Conservation (phyloP, 2,888 invertebrate species). For the Lathronympha strigana region DNA sequence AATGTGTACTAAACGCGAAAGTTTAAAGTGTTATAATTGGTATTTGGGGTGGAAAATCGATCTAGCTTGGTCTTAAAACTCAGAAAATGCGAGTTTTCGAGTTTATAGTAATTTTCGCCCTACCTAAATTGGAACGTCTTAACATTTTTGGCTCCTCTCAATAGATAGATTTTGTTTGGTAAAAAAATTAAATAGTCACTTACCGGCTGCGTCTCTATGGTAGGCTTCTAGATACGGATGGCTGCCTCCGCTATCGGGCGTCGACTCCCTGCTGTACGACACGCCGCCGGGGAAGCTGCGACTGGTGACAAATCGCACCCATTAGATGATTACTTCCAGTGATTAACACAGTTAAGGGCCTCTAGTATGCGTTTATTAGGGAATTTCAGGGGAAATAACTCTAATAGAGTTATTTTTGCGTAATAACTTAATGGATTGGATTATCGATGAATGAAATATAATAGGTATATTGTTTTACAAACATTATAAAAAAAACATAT, state of each 20-base stretch:
- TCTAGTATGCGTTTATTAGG: constrained; percentile 13
- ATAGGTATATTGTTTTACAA: too few relatives aligned
- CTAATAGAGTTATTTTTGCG: not conserved
- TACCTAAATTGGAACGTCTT: too few relatives aligned
- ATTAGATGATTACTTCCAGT: constrained; percentile 42
- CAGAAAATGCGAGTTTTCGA: too few relatives aligned
- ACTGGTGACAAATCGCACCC: constrained; percentile 66
- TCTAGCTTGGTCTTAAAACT: too few relatives aligned
- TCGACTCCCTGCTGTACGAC: constrained; percentile 93
- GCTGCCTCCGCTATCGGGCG: constrained; percentile 94
- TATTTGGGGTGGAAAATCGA: too few relatives aligned
- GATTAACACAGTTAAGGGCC: constrained; percentile 22
- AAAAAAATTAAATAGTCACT: constrained; percentile 53
- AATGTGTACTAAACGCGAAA: too few relatives aligned
- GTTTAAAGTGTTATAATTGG: too few relatives aligned
- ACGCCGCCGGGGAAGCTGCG: constrained; percentile 87
- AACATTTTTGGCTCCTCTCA: too few relatives aligned
- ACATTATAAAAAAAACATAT: too few relatives aligned
- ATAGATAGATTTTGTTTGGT: too few relatives aligned
- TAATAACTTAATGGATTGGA: not conserved
- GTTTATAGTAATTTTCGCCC: too few relatives aligned
- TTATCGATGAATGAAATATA: not conserved
- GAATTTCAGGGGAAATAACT: not conserved
- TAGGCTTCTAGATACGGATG: constrained; percentile 94
- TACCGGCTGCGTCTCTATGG: constrained; percentile 92